Percentiles rank a stretch among this genome's conserved stretches.
These are phyloP conservation scores for Ophiodon elongatus DNA, from an alignment of 2,113 vertebrate genomes.

Conservation along the genomic window DNA sequence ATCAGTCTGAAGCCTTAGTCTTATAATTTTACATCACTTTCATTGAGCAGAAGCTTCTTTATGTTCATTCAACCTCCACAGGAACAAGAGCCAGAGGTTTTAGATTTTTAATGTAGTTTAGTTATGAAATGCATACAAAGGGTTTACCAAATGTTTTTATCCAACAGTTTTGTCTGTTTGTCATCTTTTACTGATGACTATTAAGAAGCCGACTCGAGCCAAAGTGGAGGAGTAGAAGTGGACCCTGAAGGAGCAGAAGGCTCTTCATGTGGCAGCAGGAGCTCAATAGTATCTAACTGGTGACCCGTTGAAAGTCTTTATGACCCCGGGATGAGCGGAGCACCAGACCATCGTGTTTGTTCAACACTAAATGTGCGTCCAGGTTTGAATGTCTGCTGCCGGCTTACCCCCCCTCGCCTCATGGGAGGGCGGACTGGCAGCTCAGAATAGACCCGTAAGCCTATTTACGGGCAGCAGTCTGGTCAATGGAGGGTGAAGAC, in stretches of 20 bases:
- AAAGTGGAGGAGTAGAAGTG: not conserved
- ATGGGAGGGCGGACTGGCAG: not conserved
- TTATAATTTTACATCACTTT: too few relatives aligned
- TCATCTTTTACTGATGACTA: too few relatives aligned
- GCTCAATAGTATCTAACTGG: not conserved
- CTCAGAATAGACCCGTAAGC: conserved; percentile 80
- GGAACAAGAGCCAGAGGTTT: too few relatives aligned
- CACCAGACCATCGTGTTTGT: not conserved
- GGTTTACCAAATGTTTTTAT: too few relatives aligned
- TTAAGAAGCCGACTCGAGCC: not conserved
- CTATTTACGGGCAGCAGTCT: conserved; percentile 72
- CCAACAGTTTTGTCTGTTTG: too few relatives aligned
- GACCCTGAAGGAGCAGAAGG: not conserved
- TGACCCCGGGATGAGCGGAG: not conserved
- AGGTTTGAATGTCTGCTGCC: not conserved
- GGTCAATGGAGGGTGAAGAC: conserved; percentile 43
- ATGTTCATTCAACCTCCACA: too few relatives aligned
- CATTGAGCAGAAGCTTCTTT: too few relatives aligned
- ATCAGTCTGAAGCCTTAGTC: too few relatives aligned
- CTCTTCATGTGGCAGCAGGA: not conserved
- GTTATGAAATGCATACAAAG: too few relatives aligned
- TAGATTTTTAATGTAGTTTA: too few relatives aligned
- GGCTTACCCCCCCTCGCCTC: conserved; percentile 34
- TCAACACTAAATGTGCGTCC: not conserved
- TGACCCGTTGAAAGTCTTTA: not conserved